Base-by-base conservation (phyloP, 64 coral and sea anemone species). In the Acropora yongei region DNA sequence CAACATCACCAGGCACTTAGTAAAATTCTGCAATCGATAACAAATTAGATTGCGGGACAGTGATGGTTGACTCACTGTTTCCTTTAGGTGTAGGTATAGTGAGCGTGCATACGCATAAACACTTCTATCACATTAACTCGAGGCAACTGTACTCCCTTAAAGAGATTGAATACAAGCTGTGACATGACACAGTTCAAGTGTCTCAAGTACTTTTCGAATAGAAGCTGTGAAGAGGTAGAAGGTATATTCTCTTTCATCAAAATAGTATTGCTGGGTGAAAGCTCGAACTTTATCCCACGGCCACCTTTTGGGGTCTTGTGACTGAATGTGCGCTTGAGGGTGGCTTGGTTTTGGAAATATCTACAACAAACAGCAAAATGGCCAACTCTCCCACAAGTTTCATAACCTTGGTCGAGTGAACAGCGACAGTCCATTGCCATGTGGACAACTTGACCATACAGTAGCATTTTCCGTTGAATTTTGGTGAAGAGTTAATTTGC, bases 311-410 rank as follows among this genome's bases (percentile, higher is more conserved):
- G 60, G 43, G 17, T 13, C 1, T 72, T 86, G 83, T 30, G n/a
- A 43, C 2, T 8, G 4, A 11, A 30, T 78, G 8, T 8, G 44
- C 47, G 5, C 4, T 13, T 13, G 1, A 18, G 76, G 12, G 13
- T 48, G 44, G 3, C 45, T 14, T 78, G 44, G 76, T 78, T 45
- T 18, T 49, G 86, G 1, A 7, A 2, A 47, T 49, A 76, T 57
- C 57, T n/a, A 50, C 86, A 79, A 60, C 82, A 92, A 72, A 79
- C 53, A 17, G 61, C 91, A n/a, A 87, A 92, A 75, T 92, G 91
- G 45, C 91, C 91, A 68, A 17, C 17, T 75, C 10, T n/a, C 39
- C 90, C 90, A 48, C 90, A 91, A 47, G 67, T 10, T 30, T 30
- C 30, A 30, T 30, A 30, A 30, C 30, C 30, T 0, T 30, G 30